Evolutionary conservation across 1,140 invertebrate genomes (phyloP).

Genomic region (Anadara kagoshimensis): DNA sequence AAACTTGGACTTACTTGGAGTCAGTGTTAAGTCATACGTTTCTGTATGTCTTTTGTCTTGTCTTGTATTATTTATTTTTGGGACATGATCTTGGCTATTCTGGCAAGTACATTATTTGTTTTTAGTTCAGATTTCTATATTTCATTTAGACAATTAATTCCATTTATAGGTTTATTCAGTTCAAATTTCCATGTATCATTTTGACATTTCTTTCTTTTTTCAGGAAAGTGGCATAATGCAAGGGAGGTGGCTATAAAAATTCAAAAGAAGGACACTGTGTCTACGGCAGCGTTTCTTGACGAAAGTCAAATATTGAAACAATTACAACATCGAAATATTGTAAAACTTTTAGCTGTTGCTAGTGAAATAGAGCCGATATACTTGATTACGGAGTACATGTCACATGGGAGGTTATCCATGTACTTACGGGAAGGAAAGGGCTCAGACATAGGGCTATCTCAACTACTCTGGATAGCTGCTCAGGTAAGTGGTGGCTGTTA

Average conservation of each 20-base stretch:
- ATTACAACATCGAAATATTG: slow-evolving; percentile 94
- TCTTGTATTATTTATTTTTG: no score
- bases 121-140: no score
- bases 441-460: slow-evolving; percentile 50
- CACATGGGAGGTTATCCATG: slow-evolving; percentile 61
- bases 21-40: no score
- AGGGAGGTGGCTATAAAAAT: slow-evolving; percentile 98
- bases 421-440: slow-evolving; percentile 65
- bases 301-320: slow-evolving; percentile 99
- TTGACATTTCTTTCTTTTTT: neutral
- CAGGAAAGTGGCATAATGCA: slow-evolving; percentile 89
- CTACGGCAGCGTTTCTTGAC: slow-evolving; percentile 94
- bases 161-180: no score
- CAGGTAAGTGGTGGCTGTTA: slow-evolving; percentile 57
- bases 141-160: no score
- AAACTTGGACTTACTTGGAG: no score
- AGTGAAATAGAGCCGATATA: slow-evolving; percentile 98
- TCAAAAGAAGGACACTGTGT: slow-evolving; percentile 95
- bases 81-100: no score
- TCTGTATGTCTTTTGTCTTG: no score
- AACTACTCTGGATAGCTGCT: slow-evolving; percentile 63
- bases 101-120: no score
- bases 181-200: no score
- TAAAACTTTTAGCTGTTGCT: slow-evolving; percentile 97
- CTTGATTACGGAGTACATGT: slow-evolving; percentile 94